Evolutionary conservation across 1,140 invertebrate species (phyloP), one percentile per base, ranked within the genome.

Genomic region (Liolophura sinensis): DNA sequence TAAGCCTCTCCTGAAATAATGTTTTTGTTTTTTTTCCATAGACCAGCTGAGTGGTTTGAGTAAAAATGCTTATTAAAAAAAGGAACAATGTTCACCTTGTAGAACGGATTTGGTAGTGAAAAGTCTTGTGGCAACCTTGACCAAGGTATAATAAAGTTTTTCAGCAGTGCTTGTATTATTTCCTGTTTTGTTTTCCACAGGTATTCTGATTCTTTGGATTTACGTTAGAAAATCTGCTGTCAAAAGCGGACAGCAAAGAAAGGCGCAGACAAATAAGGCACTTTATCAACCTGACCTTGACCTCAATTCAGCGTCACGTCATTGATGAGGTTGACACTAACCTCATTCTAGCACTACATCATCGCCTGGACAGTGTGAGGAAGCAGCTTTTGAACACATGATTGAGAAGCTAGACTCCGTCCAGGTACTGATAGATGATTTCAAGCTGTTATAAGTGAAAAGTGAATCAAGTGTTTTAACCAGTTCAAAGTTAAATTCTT

Each of bases 311-410:
- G 20, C 73, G 77, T 52, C 71, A 78, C 14, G 48, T 79, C 3
- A 54, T 75, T 11, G 67, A 74, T 9, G 75, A 78, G 62, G 70
- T 64, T 47, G 63, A 67, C 15, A 71, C 71, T 6, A 76, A 69
- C 27, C 67, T 82, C 14, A 64, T 73, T 0, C 64, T 82, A 24
- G 73, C 73, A 56, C 68, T 82, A 14, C 74, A 81, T 40, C 80
- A 82, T 59, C 72, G 67, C 46, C 59, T 74, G 0, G 51, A 65
- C 9, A n/a, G 62, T 5, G 73, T 81, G 22, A 63, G 81, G 57
- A 51, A 40, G 71, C 64, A 27, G 79, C 80, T 54, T 74, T 80
- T 0, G 51, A 75, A 27, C 72, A 70, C 31, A 62, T 82, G n/a
- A 57, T 80, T 22, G 40, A 77, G 50, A 73, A 75, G 47, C 64